These are phyloP conservation scores for Tortricodes alternella DNA, from an alignment of 2,888 invertebrate genomes.

Conservation along the genomic window DNA sequence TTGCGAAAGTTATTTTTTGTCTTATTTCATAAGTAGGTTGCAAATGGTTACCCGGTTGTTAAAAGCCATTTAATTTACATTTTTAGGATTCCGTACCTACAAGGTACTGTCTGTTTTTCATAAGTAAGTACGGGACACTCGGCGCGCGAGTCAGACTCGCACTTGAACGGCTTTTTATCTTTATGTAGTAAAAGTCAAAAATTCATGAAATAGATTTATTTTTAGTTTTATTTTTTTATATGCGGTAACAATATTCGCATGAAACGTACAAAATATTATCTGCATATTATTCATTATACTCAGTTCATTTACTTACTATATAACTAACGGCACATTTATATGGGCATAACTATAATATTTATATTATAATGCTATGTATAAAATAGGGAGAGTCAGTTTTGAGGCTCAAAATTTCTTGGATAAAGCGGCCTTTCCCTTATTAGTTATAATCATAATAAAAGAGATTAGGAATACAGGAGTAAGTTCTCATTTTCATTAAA, in stretches of 20 bases:
- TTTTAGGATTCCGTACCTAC: too few relatives aligned
- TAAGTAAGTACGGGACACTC: too few relatives aligned
- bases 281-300: slow-evolving; percentile 40
- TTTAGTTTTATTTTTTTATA: slow-evolving; percentile 40
- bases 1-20: too few relatives aligned
- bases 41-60: too few relatives aligned
- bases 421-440: slow-evolving; percentile 66
- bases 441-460: slow-evolving; percentile 64
- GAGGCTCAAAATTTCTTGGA: slow-evolving; percentile 75
- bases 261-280: slow-evolving; percentile 56
- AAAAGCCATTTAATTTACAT: too few relatives aligned
- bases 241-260: slow-evolving; percentile 54
- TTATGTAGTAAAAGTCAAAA: too few relatives aligned
- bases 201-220: slow-evolving; percentile 14
- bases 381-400: slow-evolving; percentile 68
- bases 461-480: slow-evolving; percentile 51
- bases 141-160: too few relatives aligned
- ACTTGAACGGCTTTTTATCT: too few relatives aligned
- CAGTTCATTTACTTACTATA: slow-evolving; percentile 63
- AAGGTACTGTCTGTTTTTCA: too few relatives aligned
- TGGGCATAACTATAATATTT: slow-evolving; percentile 42
- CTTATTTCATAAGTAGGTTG: too few relatives aligned
- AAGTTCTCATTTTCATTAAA: slow-evolving; percentile 39
- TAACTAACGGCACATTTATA: slow-evolving; percentile 62
- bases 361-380: slow-evolving; percentile 40